Percentiles rank a stretch among this genome's conserved stretches.
These are phyloP conservation scores for Dinomys branickii DNA, from an alignment of 2,113 vertebrate genomes.

Conservation along the genomic window DNA sequence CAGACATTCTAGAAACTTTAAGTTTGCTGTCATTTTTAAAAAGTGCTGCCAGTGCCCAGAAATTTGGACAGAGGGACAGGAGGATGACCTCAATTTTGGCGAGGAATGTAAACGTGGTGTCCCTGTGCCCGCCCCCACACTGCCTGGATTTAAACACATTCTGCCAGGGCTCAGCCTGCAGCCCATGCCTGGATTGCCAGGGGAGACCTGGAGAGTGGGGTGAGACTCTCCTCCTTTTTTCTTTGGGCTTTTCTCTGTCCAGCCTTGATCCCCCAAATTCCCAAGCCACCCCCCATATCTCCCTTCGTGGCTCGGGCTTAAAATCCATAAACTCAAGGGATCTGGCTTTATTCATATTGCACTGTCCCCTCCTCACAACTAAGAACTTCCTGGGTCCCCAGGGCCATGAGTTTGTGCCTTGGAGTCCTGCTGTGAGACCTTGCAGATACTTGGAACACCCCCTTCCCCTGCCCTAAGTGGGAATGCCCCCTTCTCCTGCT, in stretches of 20 bases:
- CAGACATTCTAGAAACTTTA: neutral
- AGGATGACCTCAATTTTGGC: neutral
- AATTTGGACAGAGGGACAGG: neutral
- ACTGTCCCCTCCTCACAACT: too few species aligned
- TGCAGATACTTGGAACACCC: neutral
- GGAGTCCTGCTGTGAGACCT: too few species aligned
- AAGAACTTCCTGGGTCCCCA: neutral
- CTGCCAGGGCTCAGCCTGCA: too few species aligned
- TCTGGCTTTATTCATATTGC: neutral
- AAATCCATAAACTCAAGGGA: neutral
- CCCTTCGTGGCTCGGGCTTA: neutral
- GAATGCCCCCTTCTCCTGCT: too few species aligned
- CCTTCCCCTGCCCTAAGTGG: neutral
- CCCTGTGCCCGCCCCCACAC: accelerated
- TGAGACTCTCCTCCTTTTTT: neutral
- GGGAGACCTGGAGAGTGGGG: accelerated
- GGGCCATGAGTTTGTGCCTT: neutral
- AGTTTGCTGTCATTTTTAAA: conserved; percentile 20
- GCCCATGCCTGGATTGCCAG: neutral
- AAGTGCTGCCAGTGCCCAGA: conserved; percentile 25
- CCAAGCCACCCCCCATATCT: neutral
- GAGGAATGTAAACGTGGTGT: neutral
- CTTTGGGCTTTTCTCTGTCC: neutral
- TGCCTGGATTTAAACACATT: neutral
- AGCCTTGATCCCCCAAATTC: neutral